Evolutionary conservation across 1,140 invertebrate species (phyloP), one percentile per base, ranked within the genome.

Genomic region (Sarcophaga peregrina): DNA sequence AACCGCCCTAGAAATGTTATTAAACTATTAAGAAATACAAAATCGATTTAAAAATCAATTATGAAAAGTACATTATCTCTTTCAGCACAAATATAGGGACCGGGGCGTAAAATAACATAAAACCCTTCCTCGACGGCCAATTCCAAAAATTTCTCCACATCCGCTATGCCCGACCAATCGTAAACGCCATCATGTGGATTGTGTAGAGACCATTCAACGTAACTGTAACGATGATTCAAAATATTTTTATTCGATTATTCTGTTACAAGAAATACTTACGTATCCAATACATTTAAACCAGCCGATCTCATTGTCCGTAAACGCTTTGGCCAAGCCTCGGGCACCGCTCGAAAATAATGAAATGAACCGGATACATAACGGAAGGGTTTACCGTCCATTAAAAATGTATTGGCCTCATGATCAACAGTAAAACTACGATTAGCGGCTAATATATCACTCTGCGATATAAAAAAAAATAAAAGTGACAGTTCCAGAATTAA

Each of bases 171-270:
- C 48, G 92, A 87, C 92, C 97, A 98, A 88, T 93, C 95, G 75
- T 92, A 91, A 68, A 93, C 91, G 8, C 93, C 93, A 80, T 93
- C 92, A 84, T 93, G 91, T 0, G 95, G 94, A 91, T 98, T 96
- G 91, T 98, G 97, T 73, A 93, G 92, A 87, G 95, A 96, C 97
- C 97, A 98, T 88, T 97, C 96, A 0, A 98, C 94, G 89, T 98
- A 97, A n/a, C 96, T 83, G 48, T 96, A 83, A 52, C n/a, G n/a
- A 76, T 17, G 58, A 10, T 7, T 68, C 17, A n/a, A 68, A 25
- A 20, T 62, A 37, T 84, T 81, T 15, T 47, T 11, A 45, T 20
- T 68, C 8, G 0, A 68, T 20, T 58, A 15, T 50, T 54, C 48
- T 45, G 4, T 58, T 54, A 20, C 82, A 80, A 68, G 25, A 68